Evolutionary conservation across 2,797 vertebrate genomes (phyloP), one percentile per base, ranked within the genome.

Genomic region (Neosilurus mollespiculum): DNA sequence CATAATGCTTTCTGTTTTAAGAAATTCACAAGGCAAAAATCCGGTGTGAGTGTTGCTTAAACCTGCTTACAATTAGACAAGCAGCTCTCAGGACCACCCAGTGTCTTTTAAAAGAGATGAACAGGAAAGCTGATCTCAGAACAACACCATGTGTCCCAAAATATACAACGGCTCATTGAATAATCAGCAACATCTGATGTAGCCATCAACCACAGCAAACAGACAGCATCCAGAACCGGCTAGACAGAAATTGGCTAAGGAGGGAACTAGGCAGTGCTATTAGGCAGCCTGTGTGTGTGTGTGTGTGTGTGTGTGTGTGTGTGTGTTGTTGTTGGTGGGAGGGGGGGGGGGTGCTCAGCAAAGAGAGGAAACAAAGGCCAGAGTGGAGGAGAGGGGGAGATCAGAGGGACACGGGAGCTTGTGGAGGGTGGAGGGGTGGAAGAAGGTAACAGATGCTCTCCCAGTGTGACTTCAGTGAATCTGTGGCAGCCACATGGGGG

Each of bases 381-480:
- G 78, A 78, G 84, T 72, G 34, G 56, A 56, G 81, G 61, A 59
- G 70, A 84, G 82, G 83, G 87, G 85, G 84, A 86, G 77, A 83
- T 86, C 76, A 83, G 84, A 82, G 81, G 78, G 80, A 69, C 78
- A 76, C 18, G 67, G 80, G 75, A 76, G 78, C 69, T 79, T 78
- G 83, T 20, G 7, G 65, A 65, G 71, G 62, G 53, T 85, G 84
- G 83, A 82, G 81, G 79, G 83, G 86, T 87, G 82, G 87, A 53
- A 81, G 85, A 82, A 80, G 86, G 75, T 78, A 82, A 86, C 90
- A 91, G 90, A 90, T 91, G 90, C 87, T 83, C 78, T 83, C 90
- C 65, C 89, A 88, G 90, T 83, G 78, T 87, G 90, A 89, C 88
- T 90, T 87, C 88, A 88, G 85, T 87, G 87, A 89, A 84, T 88